Base-by-base conservation (phyloP, 2,797 vertebrate genomes). In the Cuculus canorus region DNA sequence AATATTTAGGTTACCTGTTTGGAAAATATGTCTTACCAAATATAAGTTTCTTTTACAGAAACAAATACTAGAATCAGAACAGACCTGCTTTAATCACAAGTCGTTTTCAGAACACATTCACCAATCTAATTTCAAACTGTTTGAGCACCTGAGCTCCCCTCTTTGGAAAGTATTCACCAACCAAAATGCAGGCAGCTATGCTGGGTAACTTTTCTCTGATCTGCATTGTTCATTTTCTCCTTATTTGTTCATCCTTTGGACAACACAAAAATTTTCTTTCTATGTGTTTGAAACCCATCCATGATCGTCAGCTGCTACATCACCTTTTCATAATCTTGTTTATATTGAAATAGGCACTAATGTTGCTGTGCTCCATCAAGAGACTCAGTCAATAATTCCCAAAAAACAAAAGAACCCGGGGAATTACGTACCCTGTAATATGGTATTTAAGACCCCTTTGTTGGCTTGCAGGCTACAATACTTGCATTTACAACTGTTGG, bases 131-230 rank as follows among this genome's bases (percentile, higher is more conserved):
- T 95, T 94, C 75, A 87, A 75, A 94, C 18, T 81, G 37, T 81
- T 47, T 77, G 70, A 91, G 84, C 94, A 96, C 91, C 91, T 95
- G 92, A 96, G 93, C 84, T 76, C 23, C 30, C 14, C 52, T 53
- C 60, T 69, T 41, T 85, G 79, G 69, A 90, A 92, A 59, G 27
- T 28, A 79, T 90, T 95, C 54, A 28, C 32, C 18, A 43, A 50
- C 33, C 45, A 52, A 81, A 94, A 85, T 14, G 45, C 45, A 82
- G 73, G 68, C 86, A 94, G 70, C 50, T 83, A 80, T 17, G 11
- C 24, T 48, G 57, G 19, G 13, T 50, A 78, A 72, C 41, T 86
- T 93, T n/a, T 15, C 45, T 83, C 59, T 81, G 17, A 61, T 15
- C 54, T 2, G 7, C n/a, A 78, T 83, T 94, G 82, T 48, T 93